phyloP scores from a whole-genome alignment of 2,888 invertebrate species.

The Odontomyia ornata region DNA sequence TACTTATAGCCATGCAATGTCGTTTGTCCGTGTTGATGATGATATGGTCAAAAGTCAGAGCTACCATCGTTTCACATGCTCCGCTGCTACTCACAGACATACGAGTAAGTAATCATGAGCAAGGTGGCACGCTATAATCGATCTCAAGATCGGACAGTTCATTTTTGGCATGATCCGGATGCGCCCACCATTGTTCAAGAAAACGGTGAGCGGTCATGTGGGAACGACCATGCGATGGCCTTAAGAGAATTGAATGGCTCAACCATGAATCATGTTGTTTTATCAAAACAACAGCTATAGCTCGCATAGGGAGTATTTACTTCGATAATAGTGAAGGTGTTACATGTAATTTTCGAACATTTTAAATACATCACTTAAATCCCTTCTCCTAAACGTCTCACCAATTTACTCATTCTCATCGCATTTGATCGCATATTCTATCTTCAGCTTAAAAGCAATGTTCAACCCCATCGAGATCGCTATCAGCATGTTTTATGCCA shows the following conservation, averaged over 20 bases:
- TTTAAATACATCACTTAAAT: no score
- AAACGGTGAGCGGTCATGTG: not conserved
- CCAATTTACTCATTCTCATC: no score
- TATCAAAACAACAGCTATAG: no score
- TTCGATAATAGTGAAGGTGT: no score
- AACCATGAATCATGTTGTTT: no score
- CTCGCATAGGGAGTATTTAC: no score
- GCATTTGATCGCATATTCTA: no score
- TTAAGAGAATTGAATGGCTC: not conserved
- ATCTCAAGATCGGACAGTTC: slow-evolving; percentile 24
- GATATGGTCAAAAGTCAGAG: not conserved
- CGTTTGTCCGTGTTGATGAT: slow-evolving; percentile 5
- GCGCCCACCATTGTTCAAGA: slow-evolving; percentile 8
- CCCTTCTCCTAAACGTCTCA: no score
- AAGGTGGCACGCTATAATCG: slow-evolving; percentile 39
- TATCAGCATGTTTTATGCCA: slow-evolving; percentile 18
- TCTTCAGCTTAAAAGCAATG: no score
- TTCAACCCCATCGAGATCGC: not conserved
- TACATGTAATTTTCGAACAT: no score
- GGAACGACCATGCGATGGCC: not conserved
- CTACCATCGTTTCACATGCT: not conserved
- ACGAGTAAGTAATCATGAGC: slow-evolving; percentile 38
- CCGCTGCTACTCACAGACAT: not conserved
- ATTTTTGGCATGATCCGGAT: slow-evolving; percentile 17
- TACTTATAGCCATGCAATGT: slow-evolving; percentile 36